A percentile compares a stretch with the other conserved stretches of the same genome.
These are phyloP conservation scores for Oryzias javanicus DNA, from an alignment of 2,113 vertebrate species.

Conservation along the genomic window DNA sequence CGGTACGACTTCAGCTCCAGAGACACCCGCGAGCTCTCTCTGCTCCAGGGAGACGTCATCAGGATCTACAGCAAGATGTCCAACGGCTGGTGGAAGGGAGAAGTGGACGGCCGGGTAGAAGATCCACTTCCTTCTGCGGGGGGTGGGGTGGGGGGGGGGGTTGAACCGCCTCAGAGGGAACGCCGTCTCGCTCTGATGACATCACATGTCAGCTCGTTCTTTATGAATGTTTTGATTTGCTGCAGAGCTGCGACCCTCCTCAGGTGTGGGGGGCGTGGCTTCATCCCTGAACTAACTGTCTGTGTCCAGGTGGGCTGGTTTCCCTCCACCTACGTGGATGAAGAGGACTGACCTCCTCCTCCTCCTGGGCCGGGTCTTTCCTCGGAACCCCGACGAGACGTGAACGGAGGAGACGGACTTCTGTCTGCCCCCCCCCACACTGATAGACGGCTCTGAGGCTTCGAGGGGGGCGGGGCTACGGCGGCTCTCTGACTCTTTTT, in stretches of 20 bases:
- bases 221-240: too few species aligned
- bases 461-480: too few species aligned
- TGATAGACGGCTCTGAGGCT: conserved; percentile 69
- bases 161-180: too few species aligned
- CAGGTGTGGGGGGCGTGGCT: too few species aligned
- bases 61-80: conserved; percentile 90
- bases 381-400: conserved; percentile 36
- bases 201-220: too few species aligned
- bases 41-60: conserved; percentile 87
- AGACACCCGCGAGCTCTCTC: conserved; percentile 87
- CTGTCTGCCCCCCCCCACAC: conserved; percentile 62
- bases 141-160: neutral
- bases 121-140: neutral
- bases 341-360: conserved; percentile 82
- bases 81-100: conserved; percentile 95
- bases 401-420: conserved; percentile 8
- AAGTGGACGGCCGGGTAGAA: conserved; percentile 81
- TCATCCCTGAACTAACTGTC: too few species aligned
- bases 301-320: conserved; percentile 90
- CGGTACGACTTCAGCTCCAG: conserved; percentile 92
- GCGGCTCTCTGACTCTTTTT: conserved; percentile 6
- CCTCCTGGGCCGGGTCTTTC: conserved; percentile 29
- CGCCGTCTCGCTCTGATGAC: too few species aligned
- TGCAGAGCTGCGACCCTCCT: too few species aligned
- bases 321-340: conserved; percentile 93